phyloP scores from a whole-genome alignment of 2,888 invertebrate genomes.

The Scaptomyza caliginosa region DNA sequence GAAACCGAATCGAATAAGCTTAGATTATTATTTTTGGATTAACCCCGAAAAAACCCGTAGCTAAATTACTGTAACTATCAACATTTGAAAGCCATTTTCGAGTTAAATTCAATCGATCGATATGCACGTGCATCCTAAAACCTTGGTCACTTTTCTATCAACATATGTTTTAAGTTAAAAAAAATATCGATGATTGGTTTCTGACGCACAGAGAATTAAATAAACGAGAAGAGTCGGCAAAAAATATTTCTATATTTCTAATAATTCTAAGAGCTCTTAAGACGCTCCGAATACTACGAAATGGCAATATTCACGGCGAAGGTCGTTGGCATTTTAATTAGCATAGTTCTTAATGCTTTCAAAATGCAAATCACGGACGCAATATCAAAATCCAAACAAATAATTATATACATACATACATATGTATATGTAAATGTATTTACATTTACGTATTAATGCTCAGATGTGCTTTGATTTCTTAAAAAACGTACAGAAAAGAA shows the following conservation, averaged over 20 bases:
- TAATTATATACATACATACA: neutral
- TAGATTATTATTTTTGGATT: no score
- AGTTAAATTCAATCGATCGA: no score
- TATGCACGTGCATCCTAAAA: no score
- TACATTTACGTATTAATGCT: constrained; percentile 10
- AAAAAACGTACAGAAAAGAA: neutral
- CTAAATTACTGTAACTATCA: no score
- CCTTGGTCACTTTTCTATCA: neutral
- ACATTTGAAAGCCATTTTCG: no score
- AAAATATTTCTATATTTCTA: constrained; percentile 42
- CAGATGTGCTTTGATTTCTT: neutral
- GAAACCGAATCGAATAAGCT: no score
- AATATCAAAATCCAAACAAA: constrained; percentile 42
- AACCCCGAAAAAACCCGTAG: no score
- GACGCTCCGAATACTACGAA: constrained; percentile 19
- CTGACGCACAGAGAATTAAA: constrained; percentile 17
- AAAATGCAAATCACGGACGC: constrained; percentile 23
- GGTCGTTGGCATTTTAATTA: constrained; percentile 41
- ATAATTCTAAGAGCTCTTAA: constrained; percentile 7
- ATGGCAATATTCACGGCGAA: constrained; percentile 30
- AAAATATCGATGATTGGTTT: neutral
- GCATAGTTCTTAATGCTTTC: constrained; percentile 11
- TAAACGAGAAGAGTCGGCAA: constrained; percentile 24
- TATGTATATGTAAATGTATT: no score
- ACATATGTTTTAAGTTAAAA: neutral